Base-by-base conservation (phyloP, 2,888 invertebrate species). In the Ceraclea dissimilis region DNA sequence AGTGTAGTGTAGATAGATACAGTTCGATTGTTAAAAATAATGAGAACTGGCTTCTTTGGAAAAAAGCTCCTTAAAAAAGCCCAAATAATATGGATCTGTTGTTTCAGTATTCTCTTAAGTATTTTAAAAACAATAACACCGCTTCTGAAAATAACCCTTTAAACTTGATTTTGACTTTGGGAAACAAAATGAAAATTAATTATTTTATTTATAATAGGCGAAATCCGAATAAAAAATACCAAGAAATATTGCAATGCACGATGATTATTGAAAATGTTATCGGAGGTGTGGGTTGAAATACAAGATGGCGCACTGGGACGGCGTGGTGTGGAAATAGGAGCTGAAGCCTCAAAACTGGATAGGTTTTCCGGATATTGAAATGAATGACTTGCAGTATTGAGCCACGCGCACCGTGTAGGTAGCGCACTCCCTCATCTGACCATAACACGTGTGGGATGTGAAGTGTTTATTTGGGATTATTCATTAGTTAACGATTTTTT, bases 331-430 rank as follows among this genome's bases (percentile, higher is more conserved):
- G 26, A 26, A n/a, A 26, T 4, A 49, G 20, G 8, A 39, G 16
- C 39, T 39, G 39, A 39, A 8, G 13, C 39, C 39, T 13, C 13
- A 13, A 8, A 39, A 39, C 39, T 39, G 49, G 49, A 20, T 52
- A 39, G 49, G 49, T 54, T 58, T 55, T 44, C 49, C 71, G 70
- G 74, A 72, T 77, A 77, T 77, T 72, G 76, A 77, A 76, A 76
- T 71, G 70, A 72, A 72, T 78, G 77, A 78, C 77, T 78, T 78
- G 77, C 77, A 72, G 65, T 72, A 73, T 71, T 67, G 68, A 65
- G 74, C 76, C 76, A 56, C 65, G 67, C 57, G 16, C 22, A 16
- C 21, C 26, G 2, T 22, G 21, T 16, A 4, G 11, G 20, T 8
- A 46, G 46, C 26, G 39, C 39, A 13, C 39, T 13, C 47, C 47